These are phyloP conservation scores for Lamellibrachia satsuma DNA, from an alignment of 2,888 invertebrate species.

Conservation along the genomic window DNA sequence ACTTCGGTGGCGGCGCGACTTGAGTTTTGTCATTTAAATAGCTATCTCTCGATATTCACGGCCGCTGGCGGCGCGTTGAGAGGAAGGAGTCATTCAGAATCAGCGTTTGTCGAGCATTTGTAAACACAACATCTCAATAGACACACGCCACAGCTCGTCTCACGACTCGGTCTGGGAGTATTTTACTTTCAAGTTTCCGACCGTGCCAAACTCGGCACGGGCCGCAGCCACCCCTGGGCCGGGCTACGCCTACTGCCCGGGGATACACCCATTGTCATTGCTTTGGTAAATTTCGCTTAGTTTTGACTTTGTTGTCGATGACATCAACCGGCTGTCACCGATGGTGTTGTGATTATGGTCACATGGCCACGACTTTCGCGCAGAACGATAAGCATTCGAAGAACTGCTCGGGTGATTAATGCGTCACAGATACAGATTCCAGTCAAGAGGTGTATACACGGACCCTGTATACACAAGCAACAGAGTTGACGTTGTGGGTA, in stretches of 20 bases:
- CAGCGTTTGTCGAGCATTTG: background rate
- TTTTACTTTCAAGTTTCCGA: background rate
- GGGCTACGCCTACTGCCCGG: background rate
- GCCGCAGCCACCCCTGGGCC: background rate
- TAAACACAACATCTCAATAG: background rate
- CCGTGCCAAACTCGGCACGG: too few species aligned
- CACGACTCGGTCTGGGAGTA: background rate
- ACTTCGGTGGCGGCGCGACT: background rate
- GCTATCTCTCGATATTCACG: background rate
- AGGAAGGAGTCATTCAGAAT: background rate
- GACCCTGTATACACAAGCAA: too few species aligned
- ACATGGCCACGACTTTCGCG: background rate
- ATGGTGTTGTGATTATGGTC: background rate
- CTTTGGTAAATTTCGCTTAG: too few species aligned
- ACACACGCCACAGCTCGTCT: background rate
- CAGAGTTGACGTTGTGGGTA: background rate
- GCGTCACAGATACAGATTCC: background rate
- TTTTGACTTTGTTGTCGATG: background rate
- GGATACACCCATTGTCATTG: too few species aligned
- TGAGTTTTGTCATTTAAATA: background rate
- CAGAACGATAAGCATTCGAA: background rate
- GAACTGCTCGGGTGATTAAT: background rate
- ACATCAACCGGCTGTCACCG: slow-evolving; percentile 17
- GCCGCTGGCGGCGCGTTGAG: background rate
- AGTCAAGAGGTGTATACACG: background rate